Evolutionary conservation across 1,140 invertebrate genomes (phyloP).

Genomic region (Metopolophium dirhodum): DNA sequence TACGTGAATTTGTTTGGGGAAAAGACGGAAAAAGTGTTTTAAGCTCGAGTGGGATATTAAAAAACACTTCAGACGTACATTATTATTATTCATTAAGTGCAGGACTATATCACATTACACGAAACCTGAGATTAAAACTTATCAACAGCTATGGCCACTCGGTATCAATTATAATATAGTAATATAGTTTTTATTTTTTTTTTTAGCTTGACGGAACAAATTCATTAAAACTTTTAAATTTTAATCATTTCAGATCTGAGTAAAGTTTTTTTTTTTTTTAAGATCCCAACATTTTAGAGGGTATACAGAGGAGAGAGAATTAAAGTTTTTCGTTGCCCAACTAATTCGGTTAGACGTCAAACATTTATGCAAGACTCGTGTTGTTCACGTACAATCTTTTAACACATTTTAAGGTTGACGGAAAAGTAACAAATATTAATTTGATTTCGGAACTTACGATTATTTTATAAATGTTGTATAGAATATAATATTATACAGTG

Average conservation of each 20-base stretch:
- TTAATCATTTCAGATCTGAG: constrained; percentile 30
- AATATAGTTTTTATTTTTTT: constrained; percentile 13
- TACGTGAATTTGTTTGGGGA: neutral
- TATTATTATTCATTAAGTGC: neutral
- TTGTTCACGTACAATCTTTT: neutral
- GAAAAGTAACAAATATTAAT: neutral
- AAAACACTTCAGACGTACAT: neutral
- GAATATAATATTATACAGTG: no score
- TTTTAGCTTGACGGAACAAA: neutral
- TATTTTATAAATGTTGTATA: neutral
- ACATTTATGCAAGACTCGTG: neutral
- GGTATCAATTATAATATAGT: constrained; percentile 16
- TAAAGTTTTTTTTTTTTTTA: neutral
- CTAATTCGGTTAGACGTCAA: neutral
- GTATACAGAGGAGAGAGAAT: neutral
- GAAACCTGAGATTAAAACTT: constrained; percentile 32
- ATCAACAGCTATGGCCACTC: neutral
- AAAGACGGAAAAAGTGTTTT: no score
- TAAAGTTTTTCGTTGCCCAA: neutral
- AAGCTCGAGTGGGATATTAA: neutral
- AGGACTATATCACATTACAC: neutral
- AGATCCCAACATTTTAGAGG: neutral
- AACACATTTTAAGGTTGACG: neutral
- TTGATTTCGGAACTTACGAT: neutral
- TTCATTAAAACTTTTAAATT: constrained; percentile 43